Conservation (phyloP, 2,888 invertebrate species). For the Meta bourneti region DNA sequence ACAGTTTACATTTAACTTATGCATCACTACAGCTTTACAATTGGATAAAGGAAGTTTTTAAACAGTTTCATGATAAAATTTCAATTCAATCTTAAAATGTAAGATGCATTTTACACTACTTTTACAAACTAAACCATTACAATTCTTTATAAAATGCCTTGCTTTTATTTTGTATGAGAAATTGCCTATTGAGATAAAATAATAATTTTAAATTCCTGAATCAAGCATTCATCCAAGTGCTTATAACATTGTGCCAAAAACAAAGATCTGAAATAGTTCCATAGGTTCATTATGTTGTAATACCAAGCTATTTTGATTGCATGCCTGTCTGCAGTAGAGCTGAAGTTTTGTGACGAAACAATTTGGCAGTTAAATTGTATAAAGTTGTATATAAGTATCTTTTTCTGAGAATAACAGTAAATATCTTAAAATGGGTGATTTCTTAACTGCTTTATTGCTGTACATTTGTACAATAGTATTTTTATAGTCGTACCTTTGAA, state of each 20-base stretch:
- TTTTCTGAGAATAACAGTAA: not conserved
- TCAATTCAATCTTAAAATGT: too few species aligned
- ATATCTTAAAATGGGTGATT: not conserved
- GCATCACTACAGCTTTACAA: too few species aligned
- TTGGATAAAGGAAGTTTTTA: too few species aligned
- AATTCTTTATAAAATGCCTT: too few species aligned
- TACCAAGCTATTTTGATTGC: not conserved
- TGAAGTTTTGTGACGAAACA: too few species aligned
- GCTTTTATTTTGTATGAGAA: too few species aligned
- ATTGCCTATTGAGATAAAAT: too few species aligned
- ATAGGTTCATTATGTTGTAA: not conserved
- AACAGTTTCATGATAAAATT: too few species aligned
- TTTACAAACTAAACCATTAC: too few species aligned
- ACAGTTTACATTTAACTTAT: too few species aligned
- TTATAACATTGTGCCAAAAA: not conserved
- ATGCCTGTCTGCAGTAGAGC: not conserved
- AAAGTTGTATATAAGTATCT: not conserved
- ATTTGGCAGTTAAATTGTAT: not conserved
- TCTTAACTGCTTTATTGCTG: conserved; percentile 22
- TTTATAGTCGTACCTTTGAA: conserved; percentile 9
- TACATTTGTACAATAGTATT: conserved; percentile 55
- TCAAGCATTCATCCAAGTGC: not conserved
- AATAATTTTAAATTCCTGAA: too few species aligned
- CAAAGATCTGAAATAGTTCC: not conserved
- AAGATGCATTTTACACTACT: too few species aligned